Base-by-base conservation (phyloP, 2,888 invertebrate genomes). In the Leucophora obtusa region DNA sequence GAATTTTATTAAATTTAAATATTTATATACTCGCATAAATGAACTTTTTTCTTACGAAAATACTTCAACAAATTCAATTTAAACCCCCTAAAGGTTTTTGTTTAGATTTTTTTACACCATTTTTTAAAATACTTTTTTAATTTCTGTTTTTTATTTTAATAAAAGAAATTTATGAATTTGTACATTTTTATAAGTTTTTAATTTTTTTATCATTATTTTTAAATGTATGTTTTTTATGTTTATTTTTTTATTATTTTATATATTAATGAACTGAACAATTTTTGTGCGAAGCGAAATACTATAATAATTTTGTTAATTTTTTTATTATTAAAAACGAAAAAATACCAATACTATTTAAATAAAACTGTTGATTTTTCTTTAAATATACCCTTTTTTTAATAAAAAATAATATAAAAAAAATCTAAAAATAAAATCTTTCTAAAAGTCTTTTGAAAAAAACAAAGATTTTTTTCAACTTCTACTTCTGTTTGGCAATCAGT, bases 201-300 rank as follows among this genome's bases (percentile, higher is more conserved):
- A 62, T 24, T 76, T 71, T 71, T 73, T 54, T 11, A 60, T 51
- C 33, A 47, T 21, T 15, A 17, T 75, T 75, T 75, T 75, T 62
- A 35, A 43, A 15, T 63, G 51, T 60, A 60, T 69, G 58, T 79
- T 50, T 76, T 68, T 79, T 76, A 58, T 75, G 56, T 73, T 77
- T 72, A 66, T 72, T 79, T 79, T 77, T 74, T 51, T 74, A 78
- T 79, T 60, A 74, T 82, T 73, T 74, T 65, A 73, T 73, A 79
- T 78, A 77, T 80, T n/a, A 69, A 81, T 68, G 80, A 79, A 81
- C 75, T 82, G 70, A 80, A 79, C 75, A 82, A 80, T 73, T 80
- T 81, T 77, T 80, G 74, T 82, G 76, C 77, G 65, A 77, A 74
- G 71, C 71, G 66, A 82, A 82, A 72, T 77, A 79, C 70, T 73